Evolutionary conservation across 1,140 invertebrate genomes (phyloP).

Genomic region (Diorhabda carinulata): DNA sequence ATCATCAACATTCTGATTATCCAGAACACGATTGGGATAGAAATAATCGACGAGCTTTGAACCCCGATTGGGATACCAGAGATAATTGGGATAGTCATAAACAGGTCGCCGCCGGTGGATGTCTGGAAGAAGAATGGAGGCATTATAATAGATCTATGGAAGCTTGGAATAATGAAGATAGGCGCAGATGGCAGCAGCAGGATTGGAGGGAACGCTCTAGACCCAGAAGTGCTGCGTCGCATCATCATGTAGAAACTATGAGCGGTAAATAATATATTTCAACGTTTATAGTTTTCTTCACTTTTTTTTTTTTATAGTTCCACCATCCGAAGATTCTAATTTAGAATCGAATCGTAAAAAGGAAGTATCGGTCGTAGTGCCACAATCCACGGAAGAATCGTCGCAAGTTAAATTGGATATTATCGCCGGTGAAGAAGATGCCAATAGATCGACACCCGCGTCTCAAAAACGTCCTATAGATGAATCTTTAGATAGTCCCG

Average conservation of each 20-base stretch:
- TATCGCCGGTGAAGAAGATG: conserved; percentile 9
- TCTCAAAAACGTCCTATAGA: conserved; percentile 41
- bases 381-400: neutral
- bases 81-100: conserved; percentile 34
- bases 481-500: conserved; percentile 43
- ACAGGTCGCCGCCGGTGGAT: conserved; percentile 20
- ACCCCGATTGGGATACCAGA: conserved; percentile 39
- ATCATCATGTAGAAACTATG: conserved; percentile 22
- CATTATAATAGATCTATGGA: conserved; percentile 42
- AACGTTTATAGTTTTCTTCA: neutral
- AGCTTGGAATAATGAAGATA: conserved; percentile 39
- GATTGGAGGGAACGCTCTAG: conserved; percentile 41
- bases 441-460: conserved; percentile 9
- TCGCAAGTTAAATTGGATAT: neutral
- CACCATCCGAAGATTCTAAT: conserved; percentile 27
- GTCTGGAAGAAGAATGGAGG: conserved; percentile 43
- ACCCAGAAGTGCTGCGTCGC: conserved; percentile 42
- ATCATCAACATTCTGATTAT: conserved; percentile 27
- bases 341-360: conserved; percentile 31
- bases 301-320: neutral
- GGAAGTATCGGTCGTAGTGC: neutral
- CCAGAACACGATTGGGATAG: conserved; percentile 43
- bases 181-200: conserved; percentile 41
- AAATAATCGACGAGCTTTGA: conserved; percentile 30
- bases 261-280: conserved; percentile 20